A percentile compares a stretch with the other conserved stretches of the same genome.
phyloP scores from a whole-genome alignment of 1,140 invertebrate species.

The Neotoxoptera formosana region DNA sequence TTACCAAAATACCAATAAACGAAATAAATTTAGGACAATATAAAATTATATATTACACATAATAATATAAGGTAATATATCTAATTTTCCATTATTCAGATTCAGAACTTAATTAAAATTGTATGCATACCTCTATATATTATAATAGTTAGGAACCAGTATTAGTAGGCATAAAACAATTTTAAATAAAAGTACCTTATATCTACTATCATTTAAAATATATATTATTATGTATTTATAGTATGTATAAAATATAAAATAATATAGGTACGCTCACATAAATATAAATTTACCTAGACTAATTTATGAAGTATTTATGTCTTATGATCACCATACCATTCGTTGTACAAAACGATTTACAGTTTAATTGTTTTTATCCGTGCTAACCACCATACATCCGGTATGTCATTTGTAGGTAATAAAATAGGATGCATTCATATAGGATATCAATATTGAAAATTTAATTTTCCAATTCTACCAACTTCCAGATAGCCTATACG shows the following conservation, averaged over 20 bases:
- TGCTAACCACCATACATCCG: neutral
- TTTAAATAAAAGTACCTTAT: neutral
- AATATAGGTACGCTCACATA: neutral
- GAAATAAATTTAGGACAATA: neutral
- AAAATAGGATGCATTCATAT: neutral
- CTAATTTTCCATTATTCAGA: neutral
- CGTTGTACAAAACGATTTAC: neutral
- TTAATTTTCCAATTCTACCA: neutral
- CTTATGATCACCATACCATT: neutral
- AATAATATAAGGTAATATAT: neutral
- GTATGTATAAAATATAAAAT: neutral
- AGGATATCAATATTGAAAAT: neutral
- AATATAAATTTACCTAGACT: neutral
- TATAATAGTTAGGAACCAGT: neutral
- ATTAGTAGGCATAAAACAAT: neutral
- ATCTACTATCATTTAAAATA: neutral
- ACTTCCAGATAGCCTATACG: neutral
- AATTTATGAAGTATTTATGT: neutral
- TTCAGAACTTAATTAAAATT: neutral
- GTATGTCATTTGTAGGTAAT: neutral
- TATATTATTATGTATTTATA: neutral
- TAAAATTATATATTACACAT: neutral
- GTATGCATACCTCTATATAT: neutral
- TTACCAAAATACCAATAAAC: neutral
- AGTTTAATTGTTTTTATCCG: constrained; percentile 4